These are phyloP conservation scores for Sapayoa aenigma DNA, from an alignment of 2,113 vertebrate genomes.

Conservation along the genomic window DNA sequence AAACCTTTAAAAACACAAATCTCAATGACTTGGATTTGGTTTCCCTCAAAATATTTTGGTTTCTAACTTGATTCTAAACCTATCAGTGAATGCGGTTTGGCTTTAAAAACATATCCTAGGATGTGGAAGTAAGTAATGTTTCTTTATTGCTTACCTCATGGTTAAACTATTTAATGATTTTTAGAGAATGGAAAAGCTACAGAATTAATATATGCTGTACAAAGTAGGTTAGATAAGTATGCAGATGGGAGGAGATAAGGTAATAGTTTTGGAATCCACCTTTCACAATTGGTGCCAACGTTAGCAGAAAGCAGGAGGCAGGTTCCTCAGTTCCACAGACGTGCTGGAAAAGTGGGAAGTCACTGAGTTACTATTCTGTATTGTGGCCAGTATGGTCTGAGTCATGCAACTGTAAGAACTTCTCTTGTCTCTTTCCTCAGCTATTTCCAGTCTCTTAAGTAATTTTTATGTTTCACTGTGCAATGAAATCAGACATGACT, in stretches of 20 bases:
- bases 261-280: background rate
- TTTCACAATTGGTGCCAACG: background rate
- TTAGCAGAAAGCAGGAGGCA: background rate
- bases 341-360: background rate
- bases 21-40: fast-evolving
- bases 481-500: background rate
- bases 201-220: background rate
- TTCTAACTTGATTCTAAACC: background rate
- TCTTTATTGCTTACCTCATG: fast-evolving
- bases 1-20: background rate
- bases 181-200: background rate
- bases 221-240: background rate
- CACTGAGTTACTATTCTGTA: fast-evolving
- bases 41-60: background rate
- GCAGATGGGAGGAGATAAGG: background rate
- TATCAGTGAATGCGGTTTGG: background rate
- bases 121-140: background rate
- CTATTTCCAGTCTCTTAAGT: background rate
- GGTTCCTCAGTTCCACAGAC: fast-evolving
- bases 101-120: background rate
- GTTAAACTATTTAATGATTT: background rate
- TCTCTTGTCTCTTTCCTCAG: background rate
- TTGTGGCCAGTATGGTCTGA: background rate
- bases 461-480: background rate
- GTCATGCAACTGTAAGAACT: fast-evolving